A percentile compares a stretch with the other conserved stretches of the same genome.
These are phyloP conservation scores for Dendrocincla fuliginosa DNA, from an alignment of 2,797 vertebrate species.

Conservation along the genomic window DNA sequence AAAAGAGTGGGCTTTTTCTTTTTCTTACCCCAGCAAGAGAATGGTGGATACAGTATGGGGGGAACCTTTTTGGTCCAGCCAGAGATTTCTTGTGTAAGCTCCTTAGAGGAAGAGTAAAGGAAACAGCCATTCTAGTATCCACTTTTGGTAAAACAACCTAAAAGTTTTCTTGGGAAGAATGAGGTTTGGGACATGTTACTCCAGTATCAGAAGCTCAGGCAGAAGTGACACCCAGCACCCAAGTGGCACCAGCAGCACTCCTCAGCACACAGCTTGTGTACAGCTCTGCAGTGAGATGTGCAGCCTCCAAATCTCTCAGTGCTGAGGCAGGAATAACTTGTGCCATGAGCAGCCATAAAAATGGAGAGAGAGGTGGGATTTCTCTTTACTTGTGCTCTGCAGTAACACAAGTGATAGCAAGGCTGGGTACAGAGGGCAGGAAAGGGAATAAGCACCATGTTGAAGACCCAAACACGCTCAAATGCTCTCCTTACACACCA, in stretches of 20 bases:
- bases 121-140: not conserved
- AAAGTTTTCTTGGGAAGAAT: not conserved
- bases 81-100: not conserved
- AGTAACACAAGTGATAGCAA: not conserved
- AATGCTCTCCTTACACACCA: not conserved
- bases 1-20: not conserved
- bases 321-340: not conserved
- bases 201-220: not conserved
- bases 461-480: not conserved
- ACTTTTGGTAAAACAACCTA: not conserved
- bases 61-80: not conserved
- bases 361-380: accelerated
- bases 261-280: not conserved
- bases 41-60: not conserved
- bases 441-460: not conserved
- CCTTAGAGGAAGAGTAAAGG: not conserved
- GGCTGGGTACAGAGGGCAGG: not conserved
- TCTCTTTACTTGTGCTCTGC: not conserved
- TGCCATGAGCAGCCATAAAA: not conserved
- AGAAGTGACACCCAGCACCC: not conserved
- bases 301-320: not conserved
- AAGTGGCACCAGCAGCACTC: not conserved
- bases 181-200: not conserved
- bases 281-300: not conserved
- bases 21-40: not conserved